These are phyloP conservation scores for Lasioglossum marginatum DNA, from an alignment of 2,888 invertebrate genomes.

Conservation along the genomic window DNA sequence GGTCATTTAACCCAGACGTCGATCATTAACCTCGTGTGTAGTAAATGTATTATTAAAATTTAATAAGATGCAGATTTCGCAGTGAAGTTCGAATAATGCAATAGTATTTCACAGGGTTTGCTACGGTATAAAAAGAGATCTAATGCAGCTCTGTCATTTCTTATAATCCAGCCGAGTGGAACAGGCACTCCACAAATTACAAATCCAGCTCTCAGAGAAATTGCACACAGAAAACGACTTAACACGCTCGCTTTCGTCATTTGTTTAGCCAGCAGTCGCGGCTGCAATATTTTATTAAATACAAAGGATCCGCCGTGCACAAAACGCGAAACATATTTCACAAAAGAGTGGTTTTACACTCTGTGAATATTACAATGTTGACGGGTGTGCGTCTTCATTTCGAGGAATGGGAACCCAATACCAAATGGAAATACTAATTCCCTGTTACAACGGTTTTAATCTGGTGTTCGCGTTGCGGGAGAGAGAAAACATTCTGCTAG, in stretches of 20 bases:
- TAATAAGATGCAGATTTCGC: not conserved
- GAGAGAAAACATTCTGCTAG: not conserved
- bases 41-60: not conserved
- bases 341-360: not conserved
- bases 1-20: not conserved
- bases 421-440: not conserved
- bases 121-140: not conserved
- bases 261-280: not conserved
- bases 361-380: not conserved
- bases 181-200: slow-evolving; percentile 6
- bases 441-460: not conserved
- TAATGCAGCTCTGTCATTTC: not conserved
- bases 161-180: not conserved
- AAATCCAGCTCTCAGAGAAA: slow-evolving; percentile 8
- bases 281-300: not conserved
- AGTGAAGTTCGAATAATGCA: not conserved
- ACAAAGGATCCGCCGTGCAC: not conserved
- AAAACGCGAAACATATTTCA: not conserved
- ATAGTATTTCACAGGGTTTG: not conserved
- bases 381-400: not conserved
- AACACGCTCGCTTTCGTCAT: slow-evolving; percentile 10
- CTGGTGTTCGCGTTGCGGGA: not conserved
- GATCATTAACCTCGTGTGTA: not conserved
- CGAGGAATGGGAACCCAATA: not conserved
- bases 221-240: slow-evolving; percentile 2